Base-by-base conservation (phyloP, 2,888 invertebrate species). In the Lasioglossum morio region DNA sequence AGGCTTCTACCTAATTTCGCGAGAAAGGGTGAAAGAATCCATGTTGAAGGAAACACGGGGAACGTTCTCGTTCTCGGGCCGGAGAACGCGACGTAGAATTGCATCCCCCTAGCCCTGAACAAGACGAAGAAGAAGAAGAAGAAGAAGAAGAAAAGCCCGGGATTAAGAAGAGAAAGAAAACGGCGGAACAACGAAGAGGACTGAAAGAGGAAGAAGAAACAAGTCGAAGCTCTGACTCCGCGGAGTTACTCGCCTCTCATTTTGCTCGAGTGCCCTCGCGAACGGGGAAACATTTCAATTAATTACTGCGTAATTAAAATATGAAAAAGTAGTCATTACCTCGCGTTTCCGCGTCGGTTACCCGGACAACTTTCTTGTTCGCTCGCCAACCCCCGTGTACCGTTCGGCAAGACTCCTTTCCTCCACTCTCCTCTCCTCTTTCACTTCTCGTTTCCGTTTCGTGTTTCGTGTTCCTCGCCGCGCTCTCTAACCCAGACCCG, bases 251-350 rank as follows among this genome's bases (percentile, higher is more conserved):
- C 88, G 88, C 88, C 85, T 92, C 92, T 93, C 91, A 92, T 90
- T 93, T 93, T 92, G 88, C 90, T 91, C 89, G 89, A 92, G 93
- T 88, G 89, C 87, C 77, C 80, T 85, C 86, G 82, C 85, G 84
- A 88, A 87, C 87, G 81, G 82, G 84, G 89, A 90, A 91, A 92
- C 89, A 91, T 92, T 92, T 92, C 88, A 92, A 93, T 93, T 93
- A 94, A 94, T 94, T 92, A 94, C 91, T 91, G 91, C 89, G 92
- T 93, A 93, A 94, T 93, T 93, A 94, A 91, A 91, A 91, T 90
- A 92, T 92, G 86, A 92, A 91, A 93, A 94, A 94, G 93, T 93
- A 92, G 92, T 94, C 89, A 92, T 94, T 94, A 93, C 90, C 87
- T 86, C 87, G 86, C 90, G 89, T 91, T 93, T 92, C 91, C 90